A percentile compares a stretch with the other conserved stretches of the same genome.
phyloP scores from a whole-genome alignment of 1,140 invertebrate genomes.

The Littorina saxatilis region DNA sequence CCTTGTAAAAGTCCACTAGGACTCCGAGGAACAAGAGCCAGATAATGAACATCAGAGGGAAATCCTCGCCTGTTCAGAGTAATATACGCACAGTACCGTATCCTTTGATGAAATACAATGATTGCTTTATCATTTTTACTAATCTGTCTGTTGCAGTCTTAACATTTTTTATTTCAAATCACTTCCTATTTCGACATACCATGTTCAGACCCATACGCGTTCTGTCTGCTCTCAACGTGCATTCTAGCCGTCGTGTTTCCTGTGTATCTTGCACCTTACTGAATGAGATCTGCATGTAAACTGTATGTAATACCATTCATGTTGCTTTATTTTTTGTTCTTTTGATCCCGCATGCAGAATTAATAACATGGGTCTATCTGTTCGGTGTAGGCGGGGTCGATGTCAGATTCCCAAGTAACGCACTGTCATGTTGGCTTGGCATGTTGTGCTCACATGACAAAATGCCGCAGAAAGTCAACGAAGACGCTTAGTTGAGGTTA shows the following conservation, averaged over 20 bases:
- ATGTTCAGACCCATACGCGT: neutral
- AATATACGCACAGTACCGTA: conserved; percentile 8
- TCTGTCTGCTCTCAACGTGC: conserved; percentile 24
- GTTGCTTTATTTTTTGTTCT: neutral
- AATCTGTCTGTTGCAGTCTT: neutral
- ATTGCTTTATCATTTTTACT: neutral
- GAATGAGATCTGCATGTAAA: no score
- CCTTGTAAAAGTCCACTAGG: conserved; percentile 16
- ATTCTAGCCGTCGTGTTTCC: neutral
- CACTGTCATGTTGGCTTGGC: conserved; percentile 19
- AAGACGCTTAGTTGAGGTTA: neutral
- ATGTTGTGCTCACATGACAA: conserved; percentile 19
- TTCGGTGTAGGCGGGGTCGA: conserved; percentile 8
- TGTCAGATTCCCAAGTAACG: neutral
- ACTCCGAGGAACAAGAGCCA: conserved; percentile 6
- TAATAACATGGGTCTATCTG: neutral
- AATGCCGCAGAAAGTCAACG: conserved; percentile 4
- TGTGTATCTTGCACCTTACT: neutral
- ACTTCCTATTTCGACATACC: conserved; percentile 10
- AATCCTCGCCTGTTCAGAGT: conserved; percentile 23
- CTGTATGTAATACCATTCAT: no score
- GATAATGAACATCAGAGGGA: conserved; percentile 21
- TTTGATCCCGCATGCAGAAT: no score
- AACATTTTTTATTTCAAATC: neutral
- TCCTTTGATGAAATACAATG: neutral